A percentile compares a stretch with the other conserved stretches of the same genome.
Conservation (phyloP, 2,888 invertebrate species). For the Amaurobius ferox region DNA sequence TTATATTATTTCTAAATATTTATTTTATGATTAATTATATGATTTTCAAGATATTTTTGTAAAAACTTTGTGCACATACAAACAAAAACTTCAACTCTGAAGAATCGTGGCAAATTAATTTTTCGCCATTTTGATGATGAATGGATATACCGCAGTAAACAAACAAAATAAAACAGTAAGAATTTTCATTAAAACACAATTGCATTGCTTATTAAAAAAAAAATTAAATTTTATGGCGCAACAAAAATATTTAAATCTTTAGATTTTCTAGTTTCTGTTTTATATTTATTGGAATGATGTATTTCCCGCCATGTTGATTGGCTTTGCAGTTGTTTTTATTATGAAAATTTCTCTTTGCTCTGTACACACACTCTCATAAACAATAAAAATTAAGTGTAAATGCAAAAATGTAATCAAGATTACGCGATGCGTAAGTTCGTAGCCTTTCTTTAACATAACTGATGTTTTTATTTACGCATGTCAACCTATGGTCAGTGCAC, state of each 20-base stretch:
- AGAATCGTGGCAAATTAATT: conserved; percentile 31
- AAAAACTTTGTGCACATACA: too few species aligned
- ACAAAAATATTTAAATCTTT: background rate
- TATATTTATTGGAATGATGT: conserved; percentile 55
- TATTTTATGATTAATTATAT: too few species aligned
- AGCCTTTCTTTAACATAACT: conserved; percentile 8
- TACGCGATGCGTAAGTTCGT: conserved; percentile 33
- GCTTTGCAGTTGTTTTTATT: conserved; percentile 58
- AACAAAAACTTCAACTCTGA: background rate
- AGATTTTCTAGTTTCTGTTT: conserved; percentile 22
- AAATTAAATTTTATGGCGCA: background rate
- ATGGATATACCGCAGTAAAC: background rate
- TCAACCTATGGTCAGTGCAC: conserved; percentile 57
- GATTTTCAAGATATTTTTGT: too few species aligned
- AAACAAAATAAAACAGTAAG: background rate
- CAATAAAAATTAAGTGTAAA: background rate
- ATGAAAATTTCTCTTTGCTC: conserved; percentile 22
- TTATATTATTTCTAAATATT: too few species aligned
- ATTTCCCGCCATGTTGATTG: conserved; percentile 71
- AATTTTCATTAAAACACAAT: background rate
- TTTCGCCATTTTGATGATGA: conserved; percentile 48
- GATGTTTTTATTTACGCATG: conserved; percentile 32
- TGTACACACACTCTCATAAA: conserved; percentile 20
- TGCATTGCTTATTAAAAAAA: background rate
- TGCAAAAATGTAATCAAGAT: conserved; percentile 17